Conservation (phyloP, 2,113 vertebrate genomes). For the Ivindomyrus marchei region DNA sequence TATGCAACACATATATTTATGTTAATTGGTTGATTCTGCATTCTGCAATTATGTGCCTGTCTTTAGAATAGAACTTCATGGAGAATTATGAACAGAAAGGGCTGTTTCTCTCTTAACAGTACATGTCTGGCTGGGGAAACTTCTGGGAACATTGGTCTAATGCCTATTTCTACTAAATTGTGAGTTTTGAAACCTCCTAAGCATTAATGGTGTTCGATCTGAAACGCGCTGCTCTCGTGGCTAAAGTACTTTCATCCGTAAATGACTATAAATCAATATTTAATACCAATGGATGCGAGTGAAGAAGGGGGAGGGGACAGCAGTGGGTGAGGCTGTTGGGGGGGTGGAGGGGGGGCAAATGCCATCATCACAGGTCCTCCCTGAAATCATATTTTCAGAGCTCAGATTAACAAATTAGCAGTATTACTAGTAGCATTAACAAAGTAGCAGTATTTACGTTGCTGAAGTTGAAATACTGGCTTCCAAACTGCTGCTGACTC, state of each 20-base stretch:
- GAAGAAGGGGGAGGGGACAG: slow-evolving; percentile 1
- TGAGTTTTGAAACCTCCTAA: slow-evolving; percentile 18
- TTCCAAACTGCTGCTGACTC: background rate
- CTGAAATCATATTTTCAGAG: background rate
- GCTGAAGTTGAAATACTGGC: background rate
- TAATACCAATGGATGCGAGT: slow-evolving; percentile 38
- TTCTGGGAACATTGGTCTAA: slow-evolving; percentile 23
- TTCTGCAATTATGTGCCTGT: background rate
- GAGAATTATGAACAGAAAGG: slow-evolving; percentile 9
- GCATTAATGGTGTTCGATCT: slow-evolving; percentile 28
- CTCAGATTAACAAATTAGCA: background rate
- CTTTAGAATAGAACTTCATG: slow-evolving; percentile 12
- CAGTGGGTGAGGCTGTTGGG: slow-evolving; percentile 14
- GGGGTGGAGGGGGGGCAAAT: background rate
- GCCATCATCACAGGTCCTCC: background rate
- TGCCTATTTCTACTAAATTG: slow-evolving; percentile 17
- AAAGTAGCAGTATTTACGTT: background rate
- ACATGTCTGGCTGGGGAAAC: slow-evolving; percentile 5
- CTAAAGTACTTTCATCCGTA: slow-evolving; percentile 31
- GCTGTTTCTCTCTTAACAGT: slow-evolving; percentile 7
- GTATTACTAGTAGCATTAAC: background rate
- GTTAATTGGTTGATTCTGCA: background rate
- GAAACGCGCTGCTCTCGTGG: slow-evolving; percentile 31
- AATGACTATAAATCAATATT: slow-evolving; percentile 48
- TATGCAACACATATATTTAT: background rate